Conservation (phyloP, 2,888 invertebrate genomes). For the Cosmopolites sordidus region DNA sequence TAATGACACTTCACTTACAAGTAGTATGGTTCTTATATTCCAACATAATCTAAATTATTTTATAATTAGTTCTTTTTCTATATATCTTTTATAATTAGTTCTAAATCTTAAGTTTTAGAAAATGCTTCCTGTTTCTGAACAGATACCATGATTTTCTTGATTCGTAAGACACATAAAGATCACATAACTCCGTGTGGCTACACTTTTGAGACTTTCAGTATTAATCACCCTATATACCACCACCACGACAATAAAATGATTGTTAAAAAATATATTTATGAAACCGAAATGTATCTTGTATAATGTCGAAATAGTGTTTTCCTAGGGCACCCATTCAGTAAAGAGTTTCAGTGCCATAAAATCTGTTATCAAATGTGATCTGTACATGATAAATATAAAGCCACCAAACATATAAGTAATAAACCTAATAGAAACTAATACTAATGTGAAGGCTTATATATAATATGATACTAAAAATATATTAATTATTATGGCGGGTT, state of each 20-base stretch:
- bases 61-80: conserved; percentile 11
- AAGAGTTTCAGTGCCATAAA: conserved; percentile 9
- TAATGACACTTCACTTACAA: conserved; percentile 15
- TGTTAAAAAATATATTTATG: conserved; percentile 11
- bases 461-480: too few relatives aligned
- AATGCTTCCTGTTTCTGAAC: conserved; percentile 11
- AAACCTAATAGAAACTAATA: too few relatives aligned
- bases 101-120: conserved; percentile 10
- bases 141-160: conserved; percentile 10
- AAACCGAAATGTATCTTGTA: conserved; percentile 13
- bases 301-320: background rate
- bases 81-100: conserved; percentile 22
- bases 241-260: conserved; percentile 7
- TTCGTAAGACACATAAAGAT: conserved; percentile 13
- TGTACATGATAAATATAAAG: too few relatives aligned
- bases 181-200: conserved; percentile 13
- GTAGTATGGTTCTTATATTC: conserved; percentile 13
- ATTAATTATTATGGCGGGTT: too few relatives aligned
- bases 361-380: conserved; percentile 4
- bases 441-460: too few relatives aligned
- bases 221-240: conserved; percentile 5
- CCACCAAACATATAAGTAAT: too few relatives aligned
- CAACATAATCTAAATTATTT: conserved; percentile 16
- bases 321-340: conserved; percentile 14
- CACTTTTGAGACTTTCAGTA: conserved; percentile 2